Conservation (phyloP, 2,888 invertebrate species). For the Pandemis corylana region DNA sequence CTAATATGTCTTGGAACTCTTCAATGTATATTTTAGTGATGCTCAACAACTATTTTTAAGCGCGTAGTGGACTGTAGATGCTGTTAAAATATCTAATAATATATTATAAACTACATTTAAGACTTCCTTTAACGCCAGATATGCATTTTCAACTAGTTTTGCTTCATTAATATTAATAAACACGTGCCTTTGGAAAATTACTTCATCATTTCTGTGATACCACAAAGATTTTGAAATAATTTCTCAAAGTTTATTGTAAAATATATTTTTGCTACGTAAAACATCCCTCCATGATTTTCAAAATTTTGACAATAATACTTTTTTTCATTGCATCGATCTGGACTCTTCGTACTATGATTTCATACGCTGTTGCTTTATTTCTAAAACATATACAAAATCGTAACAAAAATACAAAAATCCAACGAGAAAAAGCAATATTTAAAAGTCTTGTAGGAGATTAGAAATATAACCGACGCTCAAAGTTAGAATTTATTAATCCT, state of each 20-base stretch:
- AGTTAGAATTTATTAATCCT: conserved; percentile 64
- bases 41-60: conserved; percentile 80
- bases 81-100: conserved; percentile 65
- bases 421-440: conserved; percentile 76
- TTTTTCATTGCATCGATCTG: conserved; percentile 45
- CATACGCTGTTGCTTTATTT: conserved; percentile 42
- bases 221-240: conserved; percentile 11
- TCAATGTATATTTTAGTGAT: conserved; percentile 77
- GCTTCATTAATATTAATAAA: conserved; percentile 47
- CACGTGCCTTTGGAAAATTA: conserved; percentile 25
- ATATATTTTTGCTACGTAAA: conserved; percentile 47
- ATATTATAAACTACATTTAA: conserved; percentile 59
- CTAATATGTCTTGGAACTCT: conserved; percentile 72
- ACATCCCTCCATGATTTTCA: conserved; percentile 57
- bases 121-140: conserved; percentile 70
- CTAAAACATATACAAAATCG: conserved; percentile 33
- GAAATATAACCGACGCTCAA: conserved; percentile 75
- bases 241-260: conserved; percentile 36
- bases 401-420: conserved; percentile 52
- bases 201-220: neutral
- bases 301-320: conserved; percentile 70
- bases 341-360: conserved; percentile 39
- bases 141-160: conserved; percentile 70
- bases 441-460: conserved; percentile 50
- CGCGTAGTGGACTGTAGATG: conserved; percentile 77